Base-by-base conservation (phyloP, 2,888 invertebrate genomes). In the Lochmaea capreae region DNA sequence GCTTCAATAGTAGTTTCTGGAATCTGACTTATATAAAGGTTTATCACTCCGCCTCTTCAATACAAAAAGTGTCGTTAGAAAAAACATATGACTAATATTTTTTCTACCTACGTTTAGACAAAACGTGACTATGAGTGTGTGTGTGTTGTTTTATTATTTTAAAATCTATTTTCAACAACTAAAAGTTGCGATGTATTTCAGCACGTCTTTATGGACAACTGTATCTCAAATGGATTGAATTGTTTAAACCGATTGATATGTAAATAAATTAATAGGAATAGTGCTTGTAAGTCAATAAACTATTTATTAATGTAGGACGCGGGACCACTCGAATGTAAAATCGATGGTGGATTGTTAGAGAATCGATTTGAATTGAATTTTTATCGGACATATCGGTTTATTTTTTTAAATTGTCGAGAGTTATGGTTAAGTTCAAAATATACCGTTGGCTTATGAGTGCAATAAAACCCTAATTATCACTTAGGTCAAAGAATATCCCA, bases 221-320 rank as follows among this genome's bases (percentile, higher is more conserved):
- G 18, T 54, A 54, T 16, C 54, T 54, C 16, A 54, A 54, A 52
- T 52, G 6, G 16, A 52, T 18, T 52, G 16, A 52, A 54, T 54
- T 54, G 54, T 54, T 54, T 18, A 54, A 54, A 54, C 18, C 10
- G 16, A 54, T 54, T 54, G 10, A 54, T 16, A 54, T 16, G 54
- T 54, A 54, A 9, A 54, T 54, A 54, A 18, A 54, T 18, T 16
- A 0, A 18, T 54, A 54, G 18, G 54, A 54, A 54, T 16, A 54
- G 16, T 54, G 16, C 9, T 54, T 54, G 2, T 54, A 54, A 18
- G 9, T 16, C 49, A 49, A 49, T 49, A 49, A n/a, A 18, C 18
- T 18, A 54, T 16, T 54, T 54, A 54, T 54, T 16, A 18, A 54
- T 18, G 54, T 54, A 16, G 54, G 54, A 54, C 54, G 54, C 52